These are phyloP conservation scores for Acyrthosiphon pisum DNA, from an alignment of 1,140 invertebrate genomes.

Conservation along the genomic window DNA sequence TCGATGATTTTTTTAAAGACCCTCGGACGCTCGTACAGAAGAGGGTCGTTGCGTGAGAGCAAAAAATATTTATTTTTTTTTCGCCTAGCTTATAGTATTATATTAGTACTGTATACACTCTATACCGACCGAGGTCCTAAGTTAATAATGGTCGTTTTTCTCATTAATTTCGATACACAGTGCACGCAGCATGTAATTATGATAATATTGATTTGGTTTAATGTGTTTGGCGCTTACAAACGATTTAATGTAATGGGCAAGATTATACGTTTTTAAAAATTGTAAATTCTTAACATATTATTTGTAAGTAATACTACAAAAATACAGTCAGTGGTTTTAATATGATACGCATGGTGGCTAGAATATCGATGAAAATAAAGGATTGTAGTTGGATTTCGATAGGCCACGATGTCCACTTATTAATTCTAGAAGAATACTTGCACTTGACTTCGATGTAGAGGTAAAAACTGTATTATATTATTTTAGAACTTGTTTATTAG, in stretches of 20 bases:
- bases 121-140: neutral
- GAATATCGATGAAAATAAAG: neutral
- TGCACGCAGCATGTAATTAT: neutral
- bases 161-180: slow-evolving; percentile 13
- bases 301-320: too few relatives aligned
- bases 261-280: neutral
- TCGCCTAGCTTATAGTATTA: neutral
- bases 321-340: neutral
- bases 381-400: neutral
- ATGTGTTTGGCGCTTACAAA: neutral
- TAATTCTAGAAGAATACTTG: neutral
- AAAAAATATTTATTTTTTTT: neutral
- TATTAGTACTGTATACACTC: neutral
- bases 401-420: neutral
- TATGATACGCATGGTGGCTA: too few relatives aligned
- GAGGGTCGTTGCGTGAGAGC: neutral
- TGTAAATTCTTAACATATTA: neutral
- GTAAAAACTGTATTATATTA: neutral
- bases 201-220: neutral
- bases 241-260: neutral
- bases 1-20: neutral
- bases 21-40: neutral
- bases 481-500: neutral
- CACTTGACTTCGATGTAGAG: neutral
- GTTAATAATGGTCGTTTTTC: slow-evolving; percentile 4